A percentile compares a stretch with the other conserved stretches of the same genome.
These are phyloP conservation scores for Engraulis encrasicolus DNA, from an alignment of 2,113 vertebrate genomes.

Conservation along the genomic window DNA sequence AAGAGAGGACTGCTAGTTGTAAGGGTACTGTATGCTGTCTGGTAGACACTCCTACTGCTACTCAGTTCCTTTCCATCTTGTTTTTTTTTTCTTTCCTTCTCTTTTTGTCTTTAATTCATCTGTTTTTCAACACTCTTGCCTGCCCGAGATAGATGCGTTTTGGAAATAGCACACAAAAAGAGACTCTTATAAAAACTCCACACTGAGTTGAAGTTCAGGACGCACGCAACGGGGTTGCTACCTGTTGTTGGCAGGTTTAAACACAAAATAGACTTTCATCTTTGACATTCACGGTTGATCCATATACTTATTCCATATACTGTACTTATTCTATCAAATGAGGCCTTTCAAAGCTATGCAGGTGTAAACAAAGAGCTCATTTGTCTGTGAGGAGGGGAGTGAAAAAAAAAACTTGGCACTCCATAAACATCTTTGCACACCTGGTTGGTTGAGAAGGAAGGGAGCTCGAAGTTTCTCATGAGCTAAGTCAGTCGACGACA, in stretches of 20 bases:
- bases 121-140: slow-evolving; percentile 43
- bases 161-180: slow-evolving; percentile 57
- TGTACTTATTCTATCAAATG: neutral
- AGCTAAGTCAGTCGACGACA: too few relatives aligned
- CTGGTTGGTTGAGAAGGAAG: slow-evolving; percentile 7
- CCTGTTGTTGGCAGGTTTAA: slow-evolving; percentile 46
- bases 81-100: slow-evolving; percentile 41
- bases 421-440: slow-evolving; percentile 9
- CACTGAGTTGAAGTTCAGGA: slow-evolving; percentile 44
- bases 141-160: slow-evolving; percentile 49
- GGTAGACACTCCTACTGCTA: slow-evolving; percentile 47
- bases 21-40: slow-evolving; percentile 52
- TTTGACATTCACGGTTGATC: too few relatives aligned
- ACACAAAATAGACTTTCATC: slow-evolving; percentile 33
- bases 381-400: neutral
- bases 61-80: slow-evolving; percentile 48
- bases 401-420: slow-evolving; percentile 5
- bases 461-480: neutral
- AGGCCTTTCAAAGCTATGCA: neutral
- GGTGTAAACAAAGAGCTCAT: neutral
- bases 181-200: slow-evolving; percentile 30
- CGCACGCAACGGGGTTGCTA: slow-evolving; percentile 40
- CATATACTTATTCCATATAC: neutral
- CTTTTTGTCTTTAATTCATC: slow-evolving; percentile 35
- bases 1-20: slow-evolving; percentile 30